Evolutionary conservation across 2,113 vertebrate species (phyloP), one percentile per base, ranked within the genome.

Genomic region (Speoplatyrhinus poulsoni): DNA sequence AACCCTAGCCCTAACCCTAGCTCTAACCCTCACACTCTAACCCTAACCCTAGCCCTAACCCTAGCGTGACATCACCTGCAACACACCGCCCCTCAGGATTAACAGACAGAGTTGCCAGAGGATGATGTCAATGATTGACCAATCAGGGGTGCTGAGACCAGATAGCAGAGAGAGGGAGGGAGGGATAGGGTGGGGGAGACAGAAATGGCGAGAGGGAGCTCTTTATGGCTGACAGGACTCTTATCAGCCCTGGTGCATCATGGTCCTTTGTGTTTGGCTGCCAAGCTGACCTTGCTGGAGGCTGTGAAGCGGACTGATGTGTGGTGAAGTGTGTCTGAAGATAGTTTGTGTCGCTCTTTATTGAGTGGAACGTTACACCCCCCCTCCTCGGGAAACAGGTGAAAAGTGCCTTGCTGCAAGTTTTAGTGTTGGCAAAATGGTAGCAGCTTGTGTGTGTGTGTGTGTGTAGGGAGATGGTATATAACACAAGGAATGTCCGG

Each of bases 71-170:
- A 5, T 41, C 7, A 72, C 77, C 26, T 26, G 26, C 26, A 26
- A 3, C 26, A 26, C 26, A 26, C 26, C 26, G 26, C 26, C 26
- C 26, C 2, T 26, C 26, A 2, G 26, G 26, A 87, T 90, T 87
- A 90, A 89, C 89, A 90, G 89, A 85, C 87, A 89, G 87, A 90
- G 89, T 91, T 84, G 87, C 81, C 69, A 62, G 77, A 88, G 90
- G 88, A 90, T 72, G 60, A 70, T 85, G 91, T 92, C 82, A 93
- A 92, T 92, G 83, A 93, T 92, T 91, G 85, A 93, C 90, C 57
- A 72, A 65, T 57, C 71, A 3, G 66, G 57, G 48, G 62, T 54
- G 59, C 73, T 17, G 52, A 73, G 76, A 81, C 81, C 36, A 77
- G 79, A 80, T 82, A 80, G 70, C 76, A 88, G 81, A 87, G 83